A percentile compares a stretch with the other conserved stretches of the same genome.
These are phyloP conservation scores for Neosilurus mollespiculum DNA, from an alignment of 2,797 vertebrate genomes.

Conservation along the genomic window DNA sequence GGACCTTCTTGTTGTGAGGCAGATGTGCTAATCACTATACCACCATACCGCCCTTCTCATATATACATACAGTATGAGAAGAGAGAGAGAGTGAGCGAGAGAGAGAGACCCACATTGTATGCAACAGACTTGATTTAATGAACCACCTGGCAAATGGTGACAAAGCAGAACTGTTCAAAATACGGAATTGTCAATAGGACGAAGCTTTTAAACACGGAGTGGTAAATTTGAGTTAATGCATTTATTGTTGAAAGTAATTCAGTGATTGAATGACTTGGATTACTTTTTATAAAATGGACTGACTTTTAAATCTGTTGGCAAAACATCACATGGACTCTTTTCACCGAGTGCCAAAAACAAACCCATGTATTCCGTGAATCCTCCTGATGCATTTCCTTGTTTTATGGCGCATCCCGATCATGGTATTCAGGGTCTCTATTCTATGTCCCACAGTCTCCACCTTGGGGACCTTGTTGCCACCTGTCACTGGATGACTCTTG, in stretches of 20 bases:
- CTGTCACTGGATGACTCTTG: background rate
- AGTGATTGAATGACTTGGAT: background rate
- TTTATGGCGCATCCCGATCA: background rate
- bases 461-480: background rate
- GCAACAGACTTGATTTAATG: background rate
- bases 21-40: no score
- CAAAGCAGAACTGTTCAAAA: background rate
- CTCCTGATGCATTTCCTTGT: background rate
- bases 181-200: background rate
- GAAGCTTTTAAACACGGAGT: background rate
- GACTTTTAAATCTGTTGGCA: background rate
- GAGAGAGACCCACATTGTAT: no score
- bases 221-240: background rate
- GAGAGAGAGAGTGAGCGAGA: no score
- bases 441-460: background rate
- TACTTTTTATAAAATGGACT: background rate
- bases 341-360: background rate
- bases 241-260: conserved; percentile 3
- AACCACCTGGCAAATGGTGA: background rate
- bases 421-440: background rate
- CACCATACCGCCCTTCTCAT: no score
- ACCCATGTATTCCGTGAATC: background rate
- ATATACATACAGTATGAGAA: no score
- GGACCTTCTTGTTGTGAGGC: no score
- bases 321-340: background rate